A percentile compares a stretch with the other conserved stretches of the same genome.
phyloP scores from a whole-genome alignment of 2,888 invertebrate genomes.

The Carterocephalus palaemon region DNA sequence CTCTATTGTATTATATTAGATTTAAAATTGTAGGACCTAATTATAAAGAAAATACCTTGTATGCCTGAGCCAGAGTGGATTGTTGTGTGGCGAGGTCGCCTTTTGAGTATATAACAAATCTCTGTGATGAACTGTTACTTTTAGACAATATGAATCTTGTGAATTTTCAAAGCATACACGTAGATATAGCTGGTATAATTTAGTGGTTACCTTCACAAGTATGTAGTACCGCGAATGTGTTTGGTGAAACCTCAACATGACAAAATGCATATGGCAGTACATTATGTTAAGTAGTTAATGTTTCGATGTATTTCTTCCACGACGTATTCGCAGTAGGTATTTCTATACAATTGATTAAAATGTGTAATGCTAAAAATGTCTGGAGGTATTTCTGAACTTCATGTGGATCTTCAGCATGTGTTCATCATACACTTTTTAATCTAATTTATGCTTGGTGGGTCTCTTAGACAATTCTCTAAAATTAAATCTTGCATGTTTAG shows the following conservation, averaged over 20 bases:
- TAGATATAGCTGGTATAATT: constrained; percentile 39
- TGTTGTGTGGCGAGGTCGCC: constrained; percentile 57
- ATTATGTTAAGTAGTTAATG: constrained; percentile 28
- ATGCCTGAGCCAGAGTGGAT: constrained; percentile 60
- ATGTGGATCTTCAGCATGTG: too few species aligned
- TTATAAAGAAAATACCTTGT: constrained; percentile 42
- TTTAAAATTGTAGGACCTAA: constrained; percentile 55
- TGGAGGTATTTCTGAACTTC: constrained; percentile 2
- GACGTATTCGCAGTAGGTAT: constrained; percentile 17
- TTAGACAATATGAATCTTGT: constrained; percentile 58
- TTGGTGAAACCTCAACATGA: constrained; percentile 48
- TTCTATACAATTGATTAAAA: constrained; percentile 16
- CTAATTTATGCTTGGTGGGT: constrained; percentile 48
- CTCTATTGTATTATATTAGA: constrained; percentile 70
- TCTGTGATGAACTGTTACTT: constrained; percentile 69
- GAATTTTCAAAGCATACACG: constrained; percentile 59
- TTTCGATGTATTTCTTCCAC: constrained; percentile 7
- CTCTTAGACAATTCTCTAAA: constrained; percentile 52
- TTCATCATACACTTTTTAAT: constrained; percentile 7
- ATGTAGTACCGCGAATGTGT: constrained; percentile 39
- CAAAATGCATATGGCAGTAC: constrained; percentile 49
- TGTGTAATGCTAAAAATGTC: not conserved
- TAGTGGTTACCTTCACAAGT: constrained; percentile 46
- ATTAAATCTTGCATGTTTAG: constrained; percentile 51
- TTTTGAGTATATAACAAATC: constrained; percentile 63